Percentiles rank a stretch among this genome's conserved stretches.
phyloP scores from a whole-genome alignment of 2,113 vertebrate genomes.

The Misgurnus mizolepis region DNA sequence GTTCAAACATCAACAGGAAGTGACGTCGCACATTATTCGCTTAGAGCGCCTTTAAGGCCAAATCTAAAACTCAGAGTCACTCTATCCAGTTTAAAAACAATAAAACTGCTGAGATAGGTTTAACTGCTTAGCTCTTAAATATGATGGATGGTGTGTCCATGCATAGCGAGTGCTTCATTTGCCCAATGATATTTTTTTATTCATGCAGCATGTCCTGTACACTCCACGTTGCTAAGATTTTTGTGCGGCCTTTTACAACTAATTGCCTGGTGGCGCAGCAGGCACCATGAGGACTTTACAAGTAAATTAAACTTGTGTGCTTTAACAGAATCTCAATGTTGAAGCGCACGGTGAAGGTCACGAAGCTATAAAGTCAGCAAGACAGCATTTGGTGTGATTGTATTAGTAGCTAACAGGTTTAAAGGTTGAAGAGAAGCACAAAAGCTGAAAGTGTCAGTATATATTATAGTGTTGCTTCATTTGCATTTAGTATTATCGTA shows the following conservation, averaged over 20 bases:
- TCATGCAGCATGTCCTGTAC: neutral
- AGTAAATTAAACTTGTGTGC: constrained; percentile 32
- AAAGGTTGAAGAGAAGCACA: constrained; percentile 24
- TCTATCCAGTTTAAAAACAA: constrained; percentile 9
- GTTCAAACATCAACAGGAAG: too few relatives aligned
- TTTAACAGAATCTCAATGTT: constrained; percentile 17
- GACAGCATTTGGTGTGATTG: neutral
- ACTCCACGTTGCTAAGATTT: constrained; percentile 15
- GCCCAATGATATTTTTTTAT: constrained; percentile 30
- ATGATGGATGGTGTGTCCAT: constrained; percentile 34
- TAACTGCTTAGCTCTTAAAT: constrained; percentile 30
- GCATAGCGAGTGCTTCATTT: constrained; percentile 29
- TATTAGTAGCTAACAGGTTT: constrained; percentile 5
- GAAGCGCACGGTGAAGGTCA: constrained; percentile 37
- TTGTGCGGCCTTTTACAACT: constrained; percentile 11
- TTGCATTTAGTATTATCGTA: constrained; percentile 23
- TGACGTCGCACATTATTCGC: too few relatives aligned
- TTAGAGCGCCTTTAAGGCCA: too few relatives aligned
- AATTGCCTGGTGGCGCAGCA: constrained; percentile 15
- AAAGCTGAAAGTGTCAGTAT: constrained; percentile 23
- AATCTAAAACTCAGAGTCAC: constrained; percentile 20
- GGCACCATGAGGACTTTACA: constrained; percentile 16
- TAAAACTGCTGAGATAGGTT: constrained; percentile 24
- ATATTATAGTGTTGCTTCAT: constrained; percentile 21
- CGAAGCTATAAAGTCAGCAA: neutral